Evolutionary conservation across 2,888 invertebrate genomes (phyloP), one percentile per base, ranked within the genome.

Genomic region (Andrena bucephala): DNA sequence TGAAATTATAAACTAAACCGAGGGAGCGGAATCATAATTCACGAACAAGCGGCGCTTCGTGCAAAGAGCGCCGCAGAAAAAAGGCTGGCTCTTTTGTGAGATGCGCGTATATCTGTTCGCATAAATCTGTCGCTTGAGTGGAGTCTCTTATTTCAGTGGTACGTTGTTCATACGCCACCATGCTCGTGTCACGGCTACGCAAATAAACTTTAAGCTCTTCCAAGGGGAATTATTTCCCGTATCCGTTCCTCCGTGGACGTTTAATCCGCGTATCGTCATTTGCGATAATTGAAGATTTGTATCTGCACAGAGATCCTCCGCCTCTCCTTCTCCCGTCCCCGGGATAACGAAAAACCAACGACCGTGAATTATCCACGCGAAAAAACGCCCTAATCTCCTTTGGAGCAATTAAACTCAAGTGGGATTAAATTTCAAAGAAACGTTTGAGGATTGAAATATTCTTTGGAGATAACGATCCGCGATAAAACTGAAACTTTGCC

Each of bases 71-170:
- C 27, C 48, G 65, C 71, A 69, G 77, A 75, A 65, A 81, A 77
- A 77, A 65, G 77, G 73, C 69, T 68, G 65, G 71, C 74, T 68
- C 83, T 84, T 82, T 84, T 83, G 67, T 78, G 77, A 75, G 83
- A 83, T 48, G 36, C 71, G 71, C 68, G 83, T 81, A 68, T 84
- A 83, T 82, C 83, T 66, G 83, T 75, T 78, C 78, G 74, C 83
- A 82, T 84, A 84, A 84, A 84, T 84, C 83, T 83, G 83, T 84
- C 83, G 83, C 83, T 82, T 77, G 77, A 84, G 77, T 82, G 77
- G 77, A 75, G 74, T 74, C 83, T 75, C 83, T 84, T 83, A 84
- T 84, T 84, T 77, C 83, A 75, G 63, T 81, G 77, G 42, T 50
- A 59, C 66, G 72, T 81, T 42, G 73, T 57, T 59, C 73, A 42